Evolutionary conservation across 1,140 invertebrate genomes (phyloP), one percentile per base, ranked within the genome.

Genomic region (Oreohelix idahoensis): DNA sequence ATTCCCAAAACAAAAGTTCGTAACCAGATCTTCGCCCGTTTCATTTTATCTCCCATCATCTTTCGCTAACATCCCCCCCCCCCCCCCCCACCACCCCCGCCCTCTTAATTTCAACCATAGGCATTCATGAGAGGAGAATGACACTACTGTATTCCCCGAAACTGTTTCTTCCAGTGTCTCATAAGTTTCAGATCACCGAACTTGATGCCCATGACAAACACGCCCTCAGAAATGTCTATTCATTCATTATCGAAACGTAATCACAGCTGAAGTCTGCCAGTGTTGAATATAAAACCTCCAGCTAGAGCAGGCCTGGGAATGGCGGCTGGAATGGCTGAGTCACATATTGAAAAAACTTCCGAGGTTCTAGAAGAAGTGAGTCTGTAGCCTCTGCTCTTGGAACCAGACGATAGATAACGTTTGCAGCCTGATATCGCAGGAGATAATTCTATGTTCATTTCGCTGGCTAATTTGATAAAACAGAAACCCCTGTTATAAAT

Each of bases 391-490:
- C 2, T 10, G 38, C 11, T 58, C 53, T 58, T 58, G 38, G 69
- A 71, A 39, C 11, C 29, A 71, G 32, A 35, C 17, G 38, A 38
- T 71, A 39, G 38, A 36, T 36, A 39, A 71, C n/a, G 29, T 5
- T 13, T 38, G n/a, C 53, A 11, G 69, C 2, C 11, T 38, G 69
- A 71, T 39, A 71, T 36, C 32, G 29, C 17, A 1, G 29, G 69
- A 71, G 69, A 71, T 71, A 38, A 39, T 13, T 39, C 53, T 58
- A 20, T 58, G 53, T 58, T 58, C 17, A 58, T 58, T 58, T 58
- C 10, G 17, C 53, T 58, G 53, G 10, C 53, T 58, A 58, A 58
- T 58, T 58, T 58, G 53, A 58, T 58, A 58, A 58, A 58, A 58
- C 53, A 58, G 53, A 58, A 23, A 20, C 53, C 10, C 42, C 10